phyloP scores from a whole-genome alignment of 2,888 invertebrate genomes.

The Dugesia japonica region DNA sequence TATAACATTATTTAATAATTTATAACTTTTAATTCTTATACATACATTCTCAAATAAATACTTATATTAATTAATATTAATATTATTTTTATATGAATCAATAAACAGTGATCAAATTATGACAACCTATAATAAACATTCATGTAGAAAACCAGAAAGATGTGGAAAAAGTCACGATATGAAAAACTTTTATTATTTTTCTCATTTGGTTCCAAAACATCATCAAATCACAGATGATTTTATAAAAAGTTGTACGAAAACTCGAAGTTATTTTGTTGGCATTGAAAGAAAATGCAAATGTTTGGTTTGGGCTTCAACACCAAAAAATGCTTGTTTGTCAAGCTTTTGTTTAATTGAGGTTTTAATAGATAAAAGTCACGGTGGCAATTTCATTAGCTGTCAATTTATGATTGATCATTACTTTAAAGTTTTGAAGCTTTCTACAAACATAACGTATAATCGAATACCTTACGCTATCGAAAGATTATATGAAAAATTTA shows the following conservation, averaged over 20 bases:
- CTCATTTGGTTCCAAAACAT: background rate
- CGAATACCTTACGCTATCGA: background rate
- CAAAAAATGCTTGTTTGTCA: background rate
- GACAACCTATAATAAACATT: background rate
- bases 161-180: background rate
- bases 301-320: background rate
- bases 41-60: too few species aligned
- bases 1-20: too few species aligned
- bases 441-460: background rate
- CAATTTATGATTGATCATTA: slow-evolving; percentile 10
- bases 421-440: background rate
- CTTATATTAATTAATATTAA: too few species aligned
- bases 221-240: background rate
- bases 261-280: background rate
- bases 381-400: background rate
- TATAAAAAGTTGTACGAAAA: background rate
- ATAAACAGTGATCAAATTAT: background rate
- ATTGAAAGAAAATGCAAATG: background rate
- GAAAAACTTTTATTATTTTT: background rate
- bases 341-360: background rate
- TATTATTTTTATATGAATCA: too few species aligned
- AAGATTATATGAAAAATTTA: background rate
- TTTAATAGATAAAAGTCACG: background rate
- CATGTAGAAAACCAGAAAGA: background rate
- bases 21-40: too few species aligned